Evolutionary conservation across 2,888 invertebrate species (phyloP), one percentile per base, ranked within the genome.

Genomic region (Agrochola lota): DNA sequence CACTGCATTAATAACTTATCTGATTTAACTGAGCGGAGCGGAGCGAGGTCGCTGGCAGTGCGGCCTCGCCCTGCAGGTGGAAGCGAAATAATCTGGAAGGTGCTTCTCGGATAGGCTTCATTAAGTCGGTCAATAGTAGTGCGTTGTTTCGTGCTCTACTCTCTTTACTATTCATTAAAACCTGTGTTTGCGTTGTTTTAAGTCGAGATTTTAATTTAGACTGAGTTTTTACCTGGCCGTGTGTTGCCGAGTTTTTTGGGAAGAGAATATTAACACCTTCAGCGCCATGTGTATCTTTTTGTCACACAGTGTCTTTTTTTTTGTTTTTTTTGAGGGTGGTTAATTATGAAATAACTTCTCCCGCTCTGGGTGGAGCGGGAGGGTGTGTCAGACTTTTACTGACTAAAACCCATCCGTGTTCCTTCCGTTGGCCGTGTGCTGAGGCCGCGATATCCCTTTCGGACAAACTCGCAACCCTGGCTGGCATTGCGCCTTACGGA

Each of bases 141-240:
- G 64, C 72, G 70, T 81, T 75, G 78, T 81, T 80, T 74, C 81
- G 79, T 80, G 70, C 75, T 74, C 76, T 79, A 72, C 74, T 76
- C 80, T 87, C 83, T 87, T 88, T 85, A 84, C 75, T 82, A 83
- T 86, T 88, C 85, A 89, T 88, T 90, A 79, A 86, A 84, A 83
- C 74, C 81, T 80, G 57, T 70, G 20, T 66, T 66, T 71, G 62
- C 55, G 23, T 69, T 71, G 59, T 70, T 60, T 80, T 55, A 68
- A 35, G 30, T 67, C n/a, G 0, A n/a, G n/a, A 49, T 70, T 83
- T 55, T 52, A 73, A 69, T 69, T 46, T 43, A 12, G 7, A 63
- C 66, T 60, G 15, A 73, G 6, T 72, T 7, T 79, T 43, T 64
- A 12, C 8, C 9, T 52, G 2, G 40, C 20, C 2, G 0, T 52